Percentiles rank a stretch among this genome's conserved stretches.
Conservation (phyloP, 1,140 invertebrate genomes). For the Halesus radiatus region DNA sequence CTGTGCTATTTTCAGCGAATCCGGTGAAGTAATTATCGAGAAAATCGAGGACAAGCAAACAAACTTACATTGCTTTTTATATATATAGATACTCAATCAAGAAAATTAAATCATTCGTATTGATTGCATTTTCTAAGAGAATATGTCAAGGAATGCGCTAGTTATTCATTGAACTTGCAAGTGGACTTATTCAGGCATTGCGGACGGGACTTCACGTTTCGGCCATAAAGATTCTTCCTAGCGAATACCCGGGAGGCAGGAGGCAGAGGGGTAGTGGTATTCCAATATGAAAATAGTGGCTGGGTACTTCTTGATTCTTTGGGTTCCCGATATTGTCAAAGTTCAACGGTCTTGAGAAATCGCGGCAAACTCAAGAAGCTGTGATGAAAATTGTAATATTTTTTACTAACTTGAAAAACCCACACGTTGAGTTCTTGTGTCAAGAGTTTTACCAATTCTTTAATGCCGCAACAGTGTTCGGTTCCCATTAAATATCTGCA, state of each 20-base stretch:
- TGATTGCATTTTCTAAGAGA: background rate
- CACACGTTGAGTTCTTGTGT: too few relatives aligned
- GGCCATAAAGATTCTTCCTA: conserved; percentile 25
- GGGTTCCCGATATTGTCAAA: background rate
- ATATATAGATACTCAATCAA: too few relatives aligned
- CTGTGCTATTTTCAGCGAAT: too few relatives aligned
- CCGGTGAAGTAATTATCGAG: too few relatives aligned
- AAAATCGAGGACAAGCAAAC: too few relatives aligned
- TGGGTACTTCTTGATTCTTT: conserved; percentile 5
- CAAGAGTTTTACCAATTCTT: too few relatives aligned
- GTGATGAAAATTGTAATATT: too few relatives aligned
- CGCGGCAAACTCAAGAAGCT: too few relatives aligned
- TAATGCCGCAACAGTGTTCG: too few relatives aligned
- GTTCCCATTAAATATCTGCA: too few relatives aligned
- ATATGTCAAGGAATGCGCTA: background rate
- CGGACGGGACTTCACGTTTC: conserved; percentile 29
- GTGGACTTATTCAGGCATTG: conserved; percentile 10
- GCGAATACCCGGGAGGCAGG: background rate
- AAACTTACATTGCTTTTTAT: too few relatives aligned
- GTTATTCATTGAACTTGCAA: conserved; percentile 12
- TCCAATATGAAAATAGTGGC: conserved; percentile 39
- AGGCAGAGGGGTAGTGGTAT: background rate
- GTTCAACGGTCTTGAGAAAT: background rate
- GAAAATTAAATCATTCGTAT: background rate
- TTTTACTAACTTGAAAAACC: too few relatives aligned